Evolutionary conservation across 2,797 vertebrate genomes (phyloP).

Genomic region (Heteromormyrus szaboi): DNA sequence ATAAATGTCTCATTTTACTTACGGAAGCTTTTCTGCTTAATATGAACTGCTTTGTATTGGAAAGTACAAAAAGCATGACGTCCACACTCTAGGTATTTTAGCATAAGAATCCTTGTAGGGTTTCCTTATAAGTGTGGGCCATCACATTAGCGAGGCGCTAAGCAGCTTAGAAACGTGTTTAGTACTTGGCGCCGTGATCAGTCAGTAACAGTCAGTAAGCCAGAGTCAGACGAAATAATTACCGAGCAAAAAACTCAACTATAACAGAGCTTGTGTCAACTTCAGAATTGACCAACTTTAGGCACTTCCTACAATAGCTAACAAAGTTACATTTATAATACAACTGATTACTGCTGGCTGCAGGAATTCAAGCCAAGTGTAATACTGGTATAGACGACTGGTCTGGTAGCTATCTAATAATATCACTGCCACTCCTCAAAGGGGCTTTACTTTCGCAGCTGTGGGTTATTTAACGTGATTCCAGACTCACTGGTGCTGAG

Average conservation of each 20-base stretch:
- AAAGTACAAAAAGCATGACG: background rate
- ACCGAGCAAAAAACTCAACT: background rate
- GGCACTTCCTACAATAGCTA: background rate
- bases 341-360: background rate
- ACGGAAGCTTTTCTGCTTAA: background rate
- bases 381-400: background rate
- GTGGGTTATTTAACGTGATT: background rate
- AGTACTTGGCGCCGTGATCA: background rate
- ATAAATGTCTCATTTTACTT: background rate
- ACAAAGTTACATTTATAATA: background rate
- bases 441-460: background rate
- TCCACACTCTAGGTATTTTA: background rate
- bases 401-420: slow-evolving; percentile 5
- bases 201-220: background rate
- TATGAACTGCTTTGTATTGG: background rate
- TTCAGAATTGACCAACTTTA: background rate
- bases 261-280: background rate
- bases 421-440: background rate
- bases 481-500: background rate
- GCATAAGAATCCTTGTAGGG: background rate
- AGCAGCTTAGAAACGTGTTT: background rate
- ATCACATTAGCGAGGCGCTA: background rate
- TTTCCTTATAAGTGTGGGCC: background rate
- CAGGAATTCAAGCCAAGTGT: background rate
- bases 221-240: background rate